Conservation (phyloP, 1,140 invertebrate species). For the Lamellibrachia luymesi region DNA sequence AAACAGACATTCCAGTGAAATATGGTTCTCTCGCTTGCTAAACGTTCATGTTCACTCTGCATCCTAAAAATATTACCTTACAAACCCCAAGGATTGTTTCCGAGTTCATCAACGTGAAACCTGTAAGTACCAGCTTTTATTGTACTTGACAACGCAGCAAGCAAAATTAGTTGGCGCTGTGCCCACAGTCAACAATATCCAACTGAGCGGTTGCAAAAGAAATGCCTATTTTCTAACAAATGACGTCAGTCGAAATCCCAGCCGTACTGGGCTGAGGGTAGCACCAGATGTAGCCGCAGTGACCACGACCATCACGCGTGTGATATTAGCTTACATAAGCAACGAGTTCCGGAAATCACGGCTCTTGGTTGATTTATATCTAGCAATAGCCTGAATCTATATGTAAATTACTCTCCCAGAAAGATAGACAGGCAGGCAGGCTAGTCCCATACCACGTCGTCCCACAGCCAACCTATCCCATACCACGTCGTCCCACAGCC, state of each 20-base stretch:
- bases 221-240: neutral
- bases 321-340: neutral
- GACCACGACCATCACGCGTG: neutral
- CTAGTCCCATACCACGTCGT: neutral
- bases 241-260: neutral
- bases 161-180: neutral
- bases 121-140: neutral
- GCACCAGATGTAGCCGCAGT: neutral
- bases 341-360: neutral
- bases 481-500: neutral
- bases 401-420: neutral
- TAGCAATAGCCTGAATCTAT: neutral
- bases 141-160: neutral
- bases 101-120: neutral
- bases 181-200: neutral
- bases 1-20: no score
- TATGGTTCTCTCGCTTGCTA: no score
- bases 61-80: neutral
- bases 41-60: neutral
- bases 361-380: neutral
- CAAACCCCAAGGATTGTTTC: neutral
- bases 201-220: neutral
- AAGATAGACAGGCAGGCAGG: neutral
- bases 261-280: neutral
- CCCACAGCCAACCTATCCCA: neutral